Evolutionary conservation across 2,797 vertebrate genomes (phyloP).

Genomic region (Pithecia hirsuta): DNA sequence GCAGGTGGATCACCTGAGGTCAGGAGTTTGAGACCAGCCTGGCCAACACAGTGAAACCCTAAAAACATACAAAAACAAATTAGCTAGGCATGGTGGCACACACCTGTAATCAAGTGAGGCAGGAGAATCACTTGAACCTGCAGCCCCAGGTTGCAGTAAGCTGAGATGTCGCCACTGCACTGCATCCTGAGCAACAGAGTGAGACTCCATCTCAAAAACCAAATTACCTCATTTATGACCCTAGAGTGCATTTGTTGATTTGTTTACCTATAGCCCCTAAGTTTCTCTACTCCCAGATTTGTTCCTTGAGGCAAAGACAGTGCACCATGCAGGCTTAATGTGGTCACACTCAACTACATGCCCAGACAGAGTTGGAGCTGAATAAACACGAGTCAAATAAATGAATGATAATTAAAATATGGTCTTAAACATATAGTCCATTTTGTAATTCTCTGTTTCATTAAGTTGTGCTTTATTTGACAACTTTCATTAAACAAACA

Average conservation of each 20-base stretch:
- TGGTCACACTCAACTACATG: background rate
- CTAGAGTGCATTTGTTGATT: background rate
- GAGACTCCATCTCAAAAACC: background rate
- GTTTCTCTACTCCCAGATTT: background rate
- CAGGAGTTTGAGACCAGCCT: background rate
- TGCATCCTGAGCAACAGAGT: background rate
- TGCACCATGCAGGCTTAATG: background rate
- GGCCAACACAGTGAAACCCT: background rate
- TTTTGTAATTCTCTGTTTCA: background rate
- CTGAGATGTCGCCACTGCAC: background rate
- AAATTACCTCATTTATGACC: background rate
- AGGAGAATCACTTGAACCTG: background rate
- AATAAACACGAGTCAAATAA: background rate
- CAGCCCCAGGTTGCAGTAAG: background rate
- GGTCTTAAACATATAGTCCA: background rate
- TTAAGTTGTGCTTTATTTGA: background rate
- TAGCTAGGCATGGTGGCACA: background rate
- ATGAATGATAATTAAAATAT: background rate
- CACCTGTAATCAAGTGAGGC: background rate
- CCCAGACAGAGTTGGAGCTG: background rate
- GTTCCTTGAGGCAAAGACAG: background rate
- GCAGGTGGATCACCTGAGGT: background rate
- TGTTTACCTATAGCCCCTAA: background rate
- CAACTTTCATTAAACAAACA: background rate
- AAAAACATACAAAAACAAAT: background rate